A percentile compares a stretch with the other conserved stretches of the same genome.
Conservation (phyloP, 2,113 vertebrate species). For the Panurus biarmicus region DNA sequence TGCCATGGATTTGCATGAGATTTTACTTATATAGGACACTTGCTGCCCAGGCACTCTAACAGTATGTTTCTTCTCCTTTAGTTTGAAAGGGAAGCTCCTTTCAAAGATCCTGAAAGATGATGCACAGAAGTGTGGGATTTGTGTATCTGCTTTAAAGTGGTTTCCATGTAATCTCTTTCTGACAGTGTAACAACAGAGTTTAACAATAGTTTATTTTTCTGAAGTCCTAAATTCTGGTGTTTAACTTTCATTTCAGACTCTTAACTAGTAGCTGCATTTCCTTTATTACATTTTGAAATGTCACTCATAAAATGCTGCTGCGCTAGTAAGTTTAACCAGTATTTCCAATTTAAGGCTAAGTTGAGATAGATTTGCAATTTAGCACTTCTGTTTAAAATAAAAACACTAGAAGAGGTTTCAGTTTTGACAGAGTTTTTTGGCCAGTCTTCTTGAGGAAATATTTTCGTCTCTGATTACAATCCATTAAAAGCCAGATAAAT, state of each 20-base stretch:
- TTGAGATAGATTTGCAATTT: not conserved
- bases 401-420: not conserved
- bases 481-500: not conserved
- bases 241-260: not conserved
- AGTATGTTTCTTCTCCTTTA: not conserved
- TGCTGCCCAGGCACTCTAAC: not conserved
- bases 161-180: not conserved
- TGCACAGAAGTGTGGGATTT: not conserved
- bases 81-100: not conserved
- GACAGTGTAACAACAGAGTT: not conserved
- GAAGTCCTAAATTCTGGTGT: not conserved
- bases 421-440: not conserved
- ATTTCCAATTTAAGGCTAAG: not conserved
- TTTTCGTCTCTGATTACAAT: not conserved
- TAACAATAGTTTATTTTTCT: not conserved
- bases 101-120: not conserved
- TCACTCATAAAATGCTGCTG: not conserved
- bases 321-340: not conserved
- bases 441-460: not conserved
- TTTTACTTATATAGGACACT: not conserved
- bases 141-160: not conserved
- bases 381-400: not conserved
- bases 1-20: not conserved
- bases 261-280: not conserved
- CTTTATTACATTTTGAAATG: not conserved